Conservation (phyloP, 2,888 invertebrate species). For the Helleia helle region DNA sequence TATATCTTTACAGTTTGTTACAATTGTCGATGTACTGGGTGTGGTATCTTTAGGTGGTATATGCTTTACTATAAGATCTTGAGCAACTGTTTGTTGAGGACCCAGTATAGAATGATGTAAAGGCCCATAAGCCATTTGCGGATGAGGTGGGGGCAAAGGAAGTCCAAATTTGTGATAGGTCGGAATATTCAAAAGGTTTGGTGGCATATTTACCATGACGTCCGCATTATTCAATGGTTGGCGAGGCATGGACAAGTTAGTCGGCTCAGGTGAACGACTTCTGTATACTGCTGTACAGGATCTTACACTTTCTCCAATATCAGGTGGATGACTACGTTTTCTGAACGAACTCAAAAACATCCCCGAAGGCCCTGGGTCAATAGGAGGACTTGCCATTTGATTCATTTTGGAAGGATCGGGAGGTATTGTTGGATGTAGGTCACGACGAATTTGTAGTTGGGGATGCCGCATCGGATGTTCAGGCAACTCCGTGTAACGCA, state of each 20-base stretch:
- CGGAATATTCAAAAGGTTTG: slow-evolving; percentile 58
- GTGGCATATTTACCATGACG: slow-evolving; percentile 51
- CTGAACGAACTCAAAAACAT: slow-evolving; percentile 70
- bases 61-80: slow-evolving; percentile 70
- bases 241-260: slow-evolving; percentile 63
- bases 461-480: slow-evolving; percentile 66
- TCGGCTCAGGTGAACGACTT: slow-evolving; percentile 63
- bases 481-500: slow-evolving; percentile 61
- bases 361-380: slow-evolving; percentile 57
- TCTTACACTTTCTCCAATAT: slow-evolving; percentile 56
- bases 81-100: slow-evolving; percentile 66
- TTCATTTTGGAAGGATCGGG: slow-evolving; percentile 53
- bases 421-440: slow-evolving; percentile 76
- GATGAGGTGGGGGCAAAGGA: slow-evolving; percentile 60
- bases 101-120: slow-evolving; percentile 52
- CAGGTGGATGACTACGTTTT: slow-evolving; percentile 73
- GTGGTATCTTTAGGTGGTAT: slow-evolving; percentile 60
- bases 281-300: slow-evolving; percentile 55
- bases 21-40: slow-evolving; percentile 50
- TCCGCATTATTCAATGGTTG: slow-evolving; percentile 43
- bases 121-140: slow-evolving; percentile 55
- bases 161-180: slow-evolving; percentile 64
- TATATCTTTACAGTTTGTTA: slow-evolving; percentile 47
- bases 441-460: slow-evolving; percentile 83
- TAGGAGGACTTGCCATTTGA: slow-evolving; percentile 56